phyloP scores from a whole-genome alignment of 1,140 invertebrate genomes.

The Macrotrachela quadricornifera region DNA sequence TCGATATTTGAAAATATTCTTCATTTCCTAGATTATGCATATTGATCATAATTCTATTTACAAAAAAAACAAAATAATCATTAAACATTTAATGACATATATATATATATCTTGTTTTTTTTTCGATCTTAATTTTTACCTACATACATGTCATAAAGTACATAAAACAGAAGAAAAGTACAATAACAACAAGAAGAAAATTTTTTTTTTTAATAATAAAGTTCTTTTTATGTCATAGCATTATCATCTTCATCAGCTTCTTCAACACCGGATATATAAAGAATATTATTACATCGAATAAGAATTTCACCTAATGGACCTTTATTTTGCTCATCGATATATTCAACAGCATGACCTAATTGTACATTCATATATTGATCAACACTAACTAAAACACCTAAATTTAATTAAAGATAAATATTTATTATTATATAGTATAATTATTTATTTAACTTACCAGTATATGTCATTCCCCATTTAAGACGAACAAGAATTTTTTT shows the following conservation, averaged over 20 bases:
- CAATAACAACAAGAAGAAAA: no score
- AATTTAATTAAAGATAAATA: constrained; percentile 25
- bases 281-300: constrained; percentile 87
- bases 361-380: constrained; percentile 96
- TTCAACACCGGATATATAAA: constrained; percentile 82
- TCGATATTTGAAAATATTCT: no score
- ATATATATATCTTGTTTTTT: no score
- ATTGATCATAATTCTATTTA: no score
- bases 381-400: constrained; percentile 63
- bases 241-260: constrained; percentile 53
- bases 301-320: constrained; percentile 90
- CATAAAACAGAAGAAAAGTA: no score
- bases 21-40: no score
- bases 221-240: no score
- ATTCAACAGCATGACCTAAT: constrained; percentile 93
- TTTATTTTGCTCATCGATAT: constrained; percentile 65
- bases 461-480: constrained; percentile 99
- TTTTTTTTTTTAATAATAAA: no score
- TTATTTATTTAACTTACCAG: constrained; percentile 83
- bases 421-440: constrained; percentile 91
- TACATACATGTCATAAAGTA: no score
- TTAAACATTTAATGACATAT: no score
- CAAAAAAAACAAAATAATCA: no score
- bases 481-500: constrained; percentile 91
- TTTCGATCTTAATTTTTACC: no score